These are phyloP conservation scores for Hipparchia sbordonii DNA, from an alignment of 2,888 invertebrate species.

Conservation along the genomic window DNA sequence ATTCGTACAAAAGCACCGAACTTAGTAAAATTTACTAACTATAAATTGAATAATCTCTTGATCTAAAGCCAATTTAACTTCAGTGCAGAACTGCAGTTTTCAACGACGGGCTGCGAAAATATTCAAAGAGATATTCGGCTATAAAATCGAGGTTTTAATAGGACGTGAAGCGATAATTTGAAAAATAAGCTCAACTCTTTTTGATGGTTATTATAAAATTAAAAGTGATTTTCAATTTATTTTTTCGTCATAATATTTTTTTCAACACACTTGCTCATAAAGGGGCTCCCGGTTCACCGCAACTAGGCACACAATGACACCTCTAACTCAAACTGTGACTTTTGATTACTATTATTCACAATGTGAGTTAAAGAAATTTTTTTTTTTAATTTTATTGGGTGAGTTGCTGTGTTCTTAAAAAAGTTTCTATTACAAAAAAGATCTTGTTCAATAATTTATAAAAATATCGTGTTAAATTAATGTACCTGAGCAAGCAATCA, in stretches of 20 bases:
- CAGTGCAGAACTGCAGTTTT: constrained; percentile 32
- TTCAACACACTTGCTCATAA: no score
- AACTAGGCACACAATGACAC: no score
- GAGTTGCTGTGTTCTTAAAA: no score
- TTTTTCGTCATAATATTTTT: not conserved
- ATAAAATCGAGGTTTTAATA: constrained; percentile 23
- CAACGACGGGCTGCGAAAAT: constrained; percentile 28
- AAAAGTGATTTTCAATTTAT: not conserved
- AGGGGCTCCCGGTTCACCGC: no score
- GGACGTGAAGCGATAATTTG: constrained; percentile 3
- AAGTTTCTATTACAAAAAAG: no score
- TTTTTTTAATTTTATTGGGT: no score
- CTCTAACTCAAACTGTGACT: no score
- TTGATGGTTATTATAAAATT: not conserved
- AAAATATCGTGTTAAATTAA: no score
- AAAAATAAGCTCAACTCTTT: constrained; percentile 1
- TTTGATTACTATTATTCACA: no score
- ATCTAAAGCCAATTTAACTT: constrained; percentile 38
- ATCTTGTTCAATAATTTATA: no score
- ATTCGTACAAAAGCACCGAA: not conserved
- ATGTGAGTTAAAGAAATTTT: no score
- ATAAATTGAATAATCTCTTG: constrained; percentile 32
- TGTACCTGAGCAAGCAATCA: no score
- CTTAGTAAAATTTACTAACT: constrained; percentile 17
- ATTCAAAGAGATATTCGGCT: constrained; percentile 28